A percentile compares a stretch with the other conserved stretches of the same genome.
These are phyloP conservation scores for Myanophis thanlyinensis DNA, from an alignment of 2,113 vertebrate species.

Conservation along the genomic window DNA sequence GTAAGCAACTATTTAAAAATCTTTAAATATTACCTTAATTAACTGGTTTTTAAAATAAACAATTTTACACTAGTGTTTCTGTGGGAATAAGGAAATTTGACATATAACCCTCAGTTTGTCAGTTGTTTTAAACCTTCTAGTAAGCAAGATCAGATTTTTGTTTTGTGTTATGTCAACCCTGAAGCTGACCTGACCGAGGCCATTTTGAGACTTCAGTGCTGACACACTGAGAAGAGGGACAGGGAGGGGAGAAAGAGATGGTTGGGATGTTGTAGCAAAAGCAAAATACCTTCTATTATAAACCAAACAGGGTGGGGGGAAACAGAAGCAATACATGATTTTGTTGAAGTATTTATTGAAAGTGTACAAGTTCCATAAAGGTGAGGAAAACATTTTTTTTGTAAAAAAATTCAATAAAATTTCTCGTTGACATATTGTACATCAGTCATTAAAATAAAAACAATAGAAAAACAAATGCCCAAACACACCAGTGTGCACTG, in stretches of 20 bases:
- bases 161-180: neutral
- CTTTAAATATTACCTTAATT: neutral
- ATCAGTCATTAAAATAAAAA: constrained; percentile 25
- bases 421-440: constrained; percentile 35
- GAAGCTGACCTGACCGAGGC: no score
- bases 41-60: neutral
- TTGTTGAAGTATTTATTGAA: constrained; percentile 23
- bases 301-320: neutral
- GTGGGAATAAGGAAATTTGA: neutral
- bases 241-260: no score
- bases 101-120: neutral
- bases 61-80: neutral
- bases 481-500: neutral
- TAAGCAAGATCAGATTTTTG: neutral
- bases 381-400: constrained; percentile 4
- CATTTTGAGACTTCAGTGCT: no score
- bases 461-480: constrained; percentile 7
- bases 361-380: neutral
- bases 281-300: no score
- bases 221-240: no score
- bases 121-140: neutral
- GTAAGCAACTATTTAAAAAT: neutral
- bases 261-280: no score
- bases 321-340: constrained; percentile 7
- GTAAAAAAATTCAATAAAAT: constrained; percentile 8